Evolutionary conservation across 2,888 invertebrate species (phyloP), one percentile per base, ranked within the genome.

Genomic region (Plebejus melissa): DNA sequence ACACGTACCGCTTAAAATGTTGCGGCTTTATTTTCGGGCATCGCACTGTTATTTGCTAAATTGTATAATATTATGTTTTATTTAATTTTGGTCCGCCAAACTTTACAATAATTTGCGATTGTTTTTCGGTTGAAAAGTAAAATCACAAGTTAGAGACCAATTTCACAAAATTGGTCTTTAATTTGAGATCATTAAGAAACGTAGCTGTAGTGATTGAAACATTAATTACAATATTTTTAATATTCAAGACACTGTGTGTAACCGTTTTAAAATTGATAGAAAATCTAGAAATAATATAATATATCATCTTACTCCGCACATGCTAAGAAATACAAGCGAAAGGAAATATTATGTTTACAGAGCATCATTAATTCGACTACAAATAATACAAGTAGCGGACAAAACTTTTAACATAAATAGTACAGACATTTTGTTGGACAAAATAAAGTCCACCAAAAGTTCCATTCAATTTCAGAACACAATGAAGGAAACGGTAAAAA

Each of bases 1-100:
- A 32, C 72, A 54, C 72, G 72, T 72, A 72, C 72, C 41, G 41
- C 71, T 22, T 50, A 46, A 72, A 72, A 50, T 54, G 32, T 72
- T 72, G 72, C 72, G 50, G 54, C 72, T 32, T 72, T 50, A 71
- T 71, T 72, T 72, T 32, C 5, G 4, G 32, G 36, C 4, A 13
- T 28, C 54, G 54, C 32, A 28, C 32, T 46, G 72, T 22, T 46
- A 28, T 50, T 50, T 54, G 72, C 28, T 28, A 54, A 71, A 54
- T 72, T 72, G 16, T 72, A 46, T 46, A 46, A 50, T 50, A 32
- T 54, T 71, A 32, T 32, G 50, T 72, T 72, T 72, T 72, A 72
- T 72, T 28, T 54, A 54, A 72, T 72, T 36, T 32, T 13, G 16
- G 72, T 50, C 13, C 54, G 50, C 32, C 72, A 32, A 50, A 32